Evolutionary conservation across 1,140 invertebrate species (phyloP), one percentile per base, ranked within the genome.

Genomic region (Solen grandis): DNA sequence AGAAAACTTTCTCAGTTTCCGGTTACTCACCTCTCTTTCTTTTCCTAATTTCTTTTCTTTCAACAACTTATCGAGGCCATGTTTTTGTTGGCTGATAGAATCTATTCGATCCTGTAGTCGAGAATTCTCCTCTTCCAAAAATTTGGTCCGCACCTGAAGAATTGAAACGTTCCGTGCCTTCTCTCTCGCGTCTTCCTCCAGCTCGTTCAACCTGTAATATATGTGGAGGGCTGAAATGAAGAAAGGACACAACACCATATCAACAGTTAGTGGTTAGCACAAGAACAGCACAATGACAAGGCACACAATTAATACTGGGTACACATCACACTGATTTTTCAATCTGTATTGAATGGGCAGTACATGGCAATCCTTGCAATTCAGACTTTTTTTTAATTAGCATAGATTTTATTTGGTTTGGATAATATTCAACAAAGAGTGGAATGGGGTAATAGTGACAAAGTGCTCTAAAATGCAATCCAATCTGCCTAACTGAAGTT

Each of bases 51-150:
- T 85, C 50, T 85, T 84, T 41, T 87, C 88, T 73, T 87, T 88
- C 22, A 89, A 60, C 41, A 86, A 66, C 75, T 87, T 89, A 84
- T 89, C 87, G 25, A 89, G 59, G 25, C 81, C 81, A 55, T 85
- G 82, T 86, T 89, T 90, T 82, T 90, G 87, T 38, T 88, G 75
- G 16, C 59, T 81, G 22, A 88, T 66, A 57, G 81, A 79, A 73
- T 89, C 87, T 13, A 89, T 78, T 10, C 86, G 85, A 38, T 87
- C 86, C 81, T 89, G 89, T 41, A 90, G 78, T n/a, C 86, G 81
- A 33, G 84, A 63, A 84, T 88, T 91, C 87, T 91, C 90, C 46
- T 90, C 89, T 73, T 91, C 90, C 31, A 90, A 76, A 75, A 86
- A 90, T 62, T 85, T 87, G 41, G 79, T 82, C 2, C 85, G 83